These are phyloP conservation scores for Masnerella sp. DNA, from an alignment of 2,888 invertebrate species.

Conservation along the genomic window DNA sequence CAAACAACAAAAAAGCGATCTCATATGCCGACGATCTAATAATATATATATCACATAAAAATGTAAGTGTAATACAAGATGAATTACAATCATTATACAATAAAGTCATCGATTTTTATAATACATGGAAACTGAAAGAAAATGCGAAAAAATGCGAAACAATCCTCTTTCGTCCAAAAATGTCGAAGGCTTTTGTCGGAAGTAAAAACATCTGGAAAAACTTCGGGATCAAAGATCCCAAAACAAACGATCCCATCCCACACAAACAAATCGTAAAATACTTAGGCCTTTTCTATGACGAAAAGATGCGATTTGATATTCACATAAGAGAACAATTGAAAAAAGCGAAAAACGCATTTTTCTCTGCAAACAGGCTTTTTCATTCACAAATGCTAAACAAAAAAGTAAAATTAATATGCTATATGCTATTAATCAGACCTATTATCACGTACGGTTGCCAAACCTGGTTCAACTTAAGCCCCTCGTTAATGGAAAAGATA, in stretches of 20 bases:
- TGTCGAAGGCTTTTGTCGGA: background rate
- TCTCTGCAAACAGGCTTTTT: slow-evolving; percentile 28
- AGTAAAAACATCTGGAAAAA: slow-evolving; percentile 15
- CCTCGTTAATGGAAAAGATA: slow-evolving; percentile 49
- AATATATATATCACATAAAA: slow-evolving; percentile 1
- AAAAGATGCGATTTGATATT: slow-evolving; percentile 34
- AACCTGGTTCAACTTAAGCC: slow-evolving; percentile 15
- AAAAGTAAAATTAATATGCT: slow-evolving; percentile 7
- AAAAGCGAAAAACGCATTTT: slow-evolving; percentile 44
- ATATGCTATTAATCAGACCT: slow-evolving; percentile 2
- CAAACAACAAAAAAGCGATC: background rate
- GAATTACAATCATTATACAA: slow-evolving; percentile 6
- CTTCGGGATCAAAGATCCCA: slow-evolving; percentile 15
- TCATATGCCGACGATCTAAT: slow-evolving; percentile 1
- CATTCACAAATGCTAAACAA: slow-evolving; percentile 10
- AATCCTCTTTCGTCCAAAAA: slow-evolving; percentile 42
- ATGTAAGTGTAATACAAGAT: background rate
- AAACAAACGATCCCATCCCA: background rate
- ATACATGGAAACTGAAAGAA: slow-evolving; percentile 53
- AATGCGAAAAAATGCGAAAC: slow-evolving; percentile 56
- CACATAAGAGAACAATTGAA: slow-evolving; percentile 43
- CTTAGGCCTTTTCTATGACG: slow-evolving; percentile 18
- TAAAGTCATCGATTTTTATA: slow-evolving; percentile 17
- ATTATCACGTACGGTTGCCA: slow-evolving; percentile 4
- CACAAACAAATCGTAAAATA: slow-evolving; percentile 15